Evolutionary conservation across 2,888 invertebrate genomes (phyloP).

Genomic region (Lobophora halterata): DNA sequence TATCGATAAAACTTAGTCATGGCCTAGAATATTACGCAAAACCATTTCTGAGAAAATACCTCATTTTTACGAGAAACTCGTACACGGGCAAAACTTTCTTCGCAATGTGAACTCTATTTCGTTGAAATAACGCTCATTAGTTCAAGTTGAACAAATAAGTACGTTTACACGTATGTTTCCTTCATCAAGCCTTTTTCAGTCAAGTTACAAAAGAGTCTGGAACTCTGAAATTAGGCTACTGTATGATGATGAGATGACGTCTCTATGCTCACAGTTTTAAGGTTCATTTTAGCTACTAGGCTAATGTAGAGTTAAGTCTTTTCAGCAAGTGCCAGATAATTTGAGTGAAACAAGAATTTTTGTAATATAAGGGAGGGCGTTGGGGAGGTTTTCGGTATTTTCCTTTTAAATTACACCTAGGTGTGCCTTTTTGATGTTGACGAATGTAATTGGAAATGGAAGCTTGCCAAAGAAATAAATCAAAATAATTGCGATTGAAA

Average conservation of each 20-base stretch:
- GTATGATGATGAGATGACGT: constrained; percentile 15
- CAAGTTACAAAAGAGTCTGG: constrained; percentile 37
- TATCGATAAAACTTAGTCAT: no score
- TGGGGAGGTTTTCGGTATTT: constrained; percentile 32
- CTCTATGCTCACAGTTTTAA: constrained; percentile 22
- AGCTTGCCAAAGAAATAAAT: no score
- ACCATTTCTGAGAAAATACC: background rate
- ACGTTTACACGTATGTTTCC: constrained; percentile 30
- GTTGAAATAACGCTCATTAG: constrained; percentile 7
- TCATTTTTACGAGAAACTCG: background rate
- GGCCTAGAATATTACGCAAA: no score
- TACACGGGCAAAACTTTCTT: background rate
- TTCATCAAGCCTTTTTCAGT: constrained; percentile 51
- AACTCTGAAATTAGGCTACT: constrained; percentile 33
- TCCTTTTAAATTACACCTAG: constrained; percentile 14
- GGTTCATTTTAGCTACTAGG: constrained; percentile 33
- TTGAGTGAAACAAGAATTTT: constrained; percentile 41
- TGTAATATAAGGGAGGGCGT: constrained; percentile 37
- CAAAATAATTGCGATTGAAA: no score
- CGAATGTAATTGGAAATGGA: constrained; percentile 3
- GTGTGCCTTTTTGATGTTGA: constrained; percentile 4
- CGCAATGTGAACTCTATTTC: constrained; percentile 1
- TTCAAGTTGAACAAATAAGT: constrained; percentile 1
- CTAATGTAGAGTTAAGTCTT: constrained; percentile 22
- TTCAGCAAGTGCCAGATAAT: constrained; percentile 38